phyloP scores from a whole-genome alignment of 2,113 vertebrate genomes.

The Oophaga pumilio region DNA sequence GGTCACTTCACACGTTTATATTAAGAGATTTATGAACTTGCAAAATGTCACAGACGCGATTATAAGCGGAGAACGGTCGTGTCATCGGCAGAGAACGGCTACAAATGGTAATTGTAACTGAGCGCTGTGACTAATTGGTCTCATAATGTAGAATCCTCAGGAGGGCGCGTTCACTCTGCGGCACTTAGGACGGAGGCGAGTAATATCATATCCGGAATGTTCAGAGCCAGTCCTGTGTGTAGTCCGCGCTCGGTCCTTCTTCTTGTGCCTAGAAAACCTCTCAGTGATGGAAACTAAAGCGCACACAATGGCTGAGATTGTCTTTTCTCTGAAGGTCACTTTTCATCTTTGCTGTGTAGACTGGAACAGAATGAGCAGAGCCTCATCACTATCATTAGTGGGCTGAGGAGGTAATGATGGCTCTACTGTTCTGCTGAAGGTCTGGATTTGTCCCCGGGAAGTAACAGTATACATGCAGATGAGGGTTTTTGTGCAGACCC shows the following conservation, averaged over 20 bases:
- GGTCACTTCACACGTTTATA: slow-evolving; percentile 21
- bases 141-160: neutral
- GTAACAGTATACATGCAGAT: neutral
- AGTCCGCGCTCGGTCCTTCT: neutral
- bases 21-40: slow-evolving; percentile 22
- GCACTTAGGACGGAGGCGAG: neutral
- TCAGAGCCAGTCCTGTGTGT: neutral
- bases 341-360: neutral
- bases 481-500: neutral
- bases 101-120: slow-evolving; percentile 5
- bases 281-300: neutral
- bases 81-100: neutral
- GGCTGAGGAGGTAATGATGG: neutral
- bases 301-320: neutral
- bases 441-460: neutral
- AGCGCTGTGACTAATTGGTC: slow-evolving; percentile 16
- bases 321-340: neutral
- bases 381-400: neutral
- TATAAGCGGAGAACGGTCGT: neutral
- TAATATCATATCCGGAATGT: neutral
- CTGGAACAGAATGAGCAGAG: neutral
- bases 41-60: slow-evolving; percentile 17
- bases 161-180: neutral
- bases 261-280: too few relatives aligned
- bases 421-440: neutral